phyloP scores from a whole-genome alignment of 2,797 vertebrate genomes.

The Acanthiza pusilla region DNA sequence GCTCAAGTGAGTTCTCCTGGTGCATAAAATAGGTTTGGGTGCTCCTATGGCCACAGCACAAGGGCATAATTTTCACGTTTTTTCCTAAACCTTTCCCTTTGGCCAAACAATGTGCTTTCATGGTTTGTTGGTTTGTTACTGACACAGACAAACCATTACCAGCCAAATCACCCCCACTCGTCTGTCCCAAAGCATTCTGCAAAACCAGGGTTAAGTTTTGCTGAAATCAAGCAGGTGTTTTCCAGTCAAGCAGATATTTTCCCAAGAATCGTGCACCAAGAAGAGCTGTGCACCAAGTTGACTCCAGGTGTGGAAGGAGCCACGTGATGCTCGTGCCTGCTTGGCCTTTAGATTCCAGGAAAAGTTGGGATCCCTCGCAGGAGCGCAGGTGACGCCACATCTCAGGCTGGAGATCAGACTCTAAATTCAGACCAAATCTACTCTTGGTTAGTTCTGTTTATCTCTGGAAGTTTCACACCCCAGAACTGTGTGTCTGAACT shows the following conservation, averaged over 20 bases:
- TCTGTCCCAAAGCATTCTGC: background rate
- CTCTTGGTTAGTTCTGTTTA: background rate
- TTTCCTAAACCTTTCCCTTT: background rate
- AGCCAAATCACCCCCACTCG: background rate
- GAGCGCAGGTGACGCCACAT: fast-evolving
- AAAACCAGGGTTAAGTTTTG: background rate
- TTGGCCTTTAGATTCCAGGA: background rate
- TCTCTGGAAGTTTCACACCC: background rate
- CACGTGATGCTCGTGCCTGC: fast-evolving
- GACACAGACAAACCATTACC: background rate
- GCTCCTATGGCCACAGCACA: background rate
- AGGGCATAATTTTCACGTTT: background rate
- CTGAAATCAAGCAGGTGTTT: background rate
- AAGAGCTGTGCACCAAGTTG: background rate
- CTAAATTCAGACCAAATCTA: background rate
- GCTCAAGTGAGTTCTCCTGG: fast-evolving
- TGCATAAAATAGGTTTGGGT: background rate
- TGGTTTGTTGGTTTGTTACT: background rate
- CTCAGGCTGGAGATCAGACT: background rate
- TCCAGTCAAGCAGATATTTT: background rate
- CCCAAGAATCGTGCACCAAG: background rate
- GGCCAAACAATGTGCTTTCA: background rate
- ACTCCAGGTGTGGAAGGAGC: background rate
- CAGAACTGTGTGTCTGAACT: background rate
- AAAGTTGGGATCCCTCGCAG: background rate